Evolutionary conservation across 1,140 invertebrate species (phyloP).

Genomic region (Leptopilina boulardi): DNA sequence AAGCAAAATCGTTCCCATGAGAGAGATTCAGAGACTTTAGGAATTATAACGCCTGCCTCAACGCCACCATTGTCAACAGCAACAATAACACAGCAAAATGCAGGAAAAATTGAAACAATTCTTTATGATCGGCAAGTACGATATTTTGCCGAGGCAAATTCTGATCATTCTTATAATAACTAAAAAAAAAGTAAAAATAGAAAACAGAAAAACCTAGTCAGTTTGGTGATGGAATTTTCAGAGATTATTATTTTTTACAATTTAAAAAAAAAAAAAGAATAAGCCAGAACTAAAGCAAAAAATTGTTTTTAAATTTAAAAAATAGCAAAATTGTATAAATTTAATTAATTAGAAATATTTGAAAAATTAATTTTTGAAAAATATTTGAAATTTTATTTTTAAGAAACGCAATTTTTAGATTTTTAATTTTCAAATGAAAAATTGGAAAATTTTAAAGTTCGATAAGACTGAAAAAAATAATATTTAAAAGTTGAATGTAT

Average conservation of each 20-base stretch:
- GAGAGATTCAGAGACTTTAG: constrained; percentile 64
- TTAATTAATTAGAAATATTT: no score
- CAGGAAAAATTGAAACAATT: constrained; percentile 45
- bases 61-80: constrained; percentile 67
- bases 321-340: no score
- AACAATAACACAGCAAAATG: no score
- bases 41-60: constrained; percentile 76
- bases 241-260: neutral
- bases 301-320: neutral
- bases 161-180: constrained; percentile 49
- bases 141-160: constrained; percentile 49
- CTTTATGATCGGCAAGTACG: constrained; percentile 43
- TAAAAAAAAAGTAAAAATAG: constrained; percentile 15
- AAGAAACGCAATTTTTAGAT: no score
- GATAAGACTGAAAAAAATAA: neutral
- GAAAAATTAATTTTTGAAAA: no score
- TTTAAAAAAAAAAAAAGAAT: no score
- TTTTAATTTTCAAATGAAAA: neutral
- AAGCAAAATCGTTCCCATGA: constrained; percentile 53
- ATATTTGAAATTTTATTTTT: no score
- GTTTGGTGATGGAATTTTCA: neutral
- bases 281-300: neutral
- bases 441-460: no score
- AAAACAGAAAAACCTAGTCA: constrained; percentile 2
- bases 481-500: constrained; percentile 2